Evolutionary conservation across 2,888 invertebrate genomes (phyloP).

Genomic region (Orchestes rusci): DNA sequence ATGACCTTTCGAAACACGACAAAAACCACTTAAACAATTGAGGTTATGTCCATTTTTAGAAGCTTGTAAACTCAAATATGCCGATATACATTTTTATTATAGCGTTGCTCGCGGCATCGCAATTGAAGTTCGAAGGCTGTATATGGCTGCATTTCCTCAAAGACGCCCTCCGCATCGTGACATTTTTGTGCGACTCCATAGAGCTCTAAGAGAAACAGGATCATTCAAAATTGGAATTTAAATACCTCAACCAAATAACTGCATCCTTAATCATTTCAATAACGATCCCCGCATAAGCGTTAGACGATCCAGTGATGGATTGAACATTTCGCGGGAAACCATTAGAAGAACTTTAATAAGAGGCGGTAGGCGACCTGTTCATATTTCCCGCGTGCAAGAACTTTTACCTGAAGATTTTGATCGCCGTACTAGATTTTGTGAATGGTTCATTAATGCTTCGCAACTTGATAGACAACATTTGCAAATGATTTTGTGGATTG

Average conservation of each 20-base stretch:
- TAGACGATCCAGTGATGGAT: not conserved
- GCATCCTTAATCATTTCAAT: not conserved
- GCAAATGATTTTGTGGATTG: constrained; percentile 3
- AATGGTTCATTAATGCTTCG: constrained; percentile 2
- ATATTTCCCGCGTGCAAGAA: constrained; percentile 1
- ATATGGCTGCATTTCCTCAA: not conserved
- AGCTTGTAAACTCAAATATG: no score
- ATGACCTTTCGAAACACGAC: no score
- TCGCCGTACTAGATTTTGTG: not conserved
- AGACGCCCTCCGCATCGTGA: not conserved
- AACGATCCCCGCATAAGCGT: not conserved
- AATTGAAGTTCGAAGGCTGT: not conserved
- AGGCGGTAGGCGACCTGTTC: not conserved
- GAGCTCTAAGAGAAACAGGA: not conserved
- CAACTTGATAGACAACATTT: constrained; percentile 1
- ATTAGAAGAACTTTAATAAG: not conserved
- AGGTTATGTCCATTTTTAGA: no score
- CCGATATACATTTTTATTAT: not conserved
- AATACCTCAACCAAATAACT: not conserved
- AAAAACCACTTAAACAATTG: no score
- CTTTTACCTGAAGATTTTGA: constrained; percentile 3
- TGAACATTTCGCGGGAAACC: not conserved
- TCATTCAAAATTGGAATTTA: not conserved
- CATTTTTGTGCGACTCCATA: not conserved
- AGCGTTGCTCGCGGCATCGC: not conserved